Conservation (phyloP, 2,113 vertebrate genomes). For the Hemiscyllium ocellatum region DNA sequence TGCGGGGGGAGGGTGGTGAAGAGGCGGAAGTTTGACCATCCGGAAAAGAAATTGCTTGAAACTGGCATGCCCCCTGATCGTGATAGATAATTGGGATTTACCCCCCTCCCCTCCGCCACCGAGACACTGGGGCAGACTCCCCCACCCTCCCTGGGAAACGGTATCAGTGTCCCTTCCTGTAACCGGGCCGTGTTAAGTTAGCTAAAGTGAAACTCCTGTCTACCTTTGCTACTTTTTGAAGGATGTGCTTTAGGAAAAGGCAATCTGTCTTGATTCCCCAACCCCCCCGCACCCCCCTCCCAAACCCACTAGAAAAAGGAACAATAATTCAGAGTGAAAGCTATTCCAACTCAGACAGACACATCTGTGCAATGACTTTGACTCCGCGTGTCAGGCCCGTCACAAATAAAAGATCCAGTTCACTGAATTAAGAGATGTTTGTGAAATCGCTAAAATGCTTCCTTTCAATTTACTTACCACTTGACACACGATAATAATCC, state of each 20-base stretch:
- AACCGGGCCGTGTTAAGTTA: too few species aligned
- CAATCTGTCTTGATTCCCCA: neutral
- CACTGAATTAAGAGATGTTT: too few species aligned
- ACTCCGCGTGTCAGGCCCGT: neutral
- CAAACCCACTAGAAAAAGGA: neutral
- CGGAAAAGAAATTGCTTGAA: neutral
- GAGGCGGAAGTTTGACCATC: conserved; percentile 19
- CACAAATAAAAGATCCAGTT: neutral
- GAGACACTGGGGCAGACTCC: neutral
- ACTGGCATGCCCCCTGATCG: neutral
- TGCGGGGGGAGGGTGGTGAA: too few species aligned
- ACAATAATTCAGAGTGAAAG: neutral
- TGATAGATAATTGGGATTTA: neutral
- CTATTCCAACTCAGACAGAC: neutral
- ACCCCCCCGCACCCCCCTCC: neutral
- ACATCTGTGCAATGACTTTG: neutral
- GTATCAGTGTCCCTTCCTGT: too few species aligned
- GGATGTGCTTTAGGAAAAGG: too few species aligned
- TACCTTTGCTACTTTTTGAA: neutral
- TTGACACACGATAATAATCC: neutral
- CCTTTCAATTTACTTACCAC: neutral
- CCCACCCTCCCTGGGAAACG: too few species aligned
- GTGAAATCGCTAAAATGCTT: neutral
- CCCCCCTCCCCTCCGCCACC: too few species aligned
- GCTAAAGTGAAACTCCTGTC: too few species aligned